These are phyloP conservation scores for Andrena fulva DNA, from an alignment of 2,888 invertebrate genomes.

Conservation along the genomic window DNA sequence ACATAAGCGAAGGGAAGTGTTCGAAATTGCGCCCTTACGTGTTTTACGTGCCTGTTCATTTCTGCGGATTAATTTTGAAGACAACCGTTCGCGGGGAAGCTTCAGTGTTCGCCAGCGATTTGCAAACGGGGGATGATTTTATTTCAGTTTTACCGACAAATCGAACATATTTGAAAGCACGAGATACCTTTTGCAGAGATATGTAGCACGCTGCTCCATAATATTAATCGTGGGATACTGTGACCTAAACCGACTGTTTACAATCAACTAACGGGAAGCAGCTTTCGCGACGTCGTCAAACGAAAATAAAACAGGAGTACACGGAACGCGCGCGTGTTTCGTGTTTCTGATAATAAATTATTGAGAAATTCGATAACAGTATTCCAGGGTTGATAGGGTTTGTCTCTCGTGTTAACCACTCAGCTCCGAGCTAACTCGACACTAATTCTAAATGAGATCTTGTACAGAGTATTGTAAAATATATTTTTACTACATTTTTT, in stretches of 20 bases:
- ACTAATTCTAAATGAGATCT: conserved; percentile 65
- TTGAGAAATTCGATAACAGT: conserved; percentile 30
- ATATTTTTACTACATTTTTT: conserved; percentile 79
- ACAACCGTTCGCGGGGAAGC: background rate
- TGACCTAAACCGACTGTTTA: background rate
- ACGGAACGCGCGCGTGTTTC: too few relatives aligned
- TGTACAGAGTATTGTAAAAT: conserved; percentile 83
- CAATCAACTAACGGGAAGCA: background rate
- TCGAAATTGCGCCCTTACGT: conserved; percentile 39
- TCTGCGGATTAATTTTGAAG: conserved; percentile 21
- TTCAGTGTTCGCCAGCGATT: background rate
- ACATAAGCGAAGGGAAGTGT: conserved; percentile 34
- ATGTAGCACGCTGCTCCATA: conserved; percentile 16
- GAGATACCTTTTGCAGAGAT: conserved; percentile 21
- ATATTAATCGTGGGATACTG: conserved; percentile 59
- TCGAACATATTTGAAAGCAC: background rate
- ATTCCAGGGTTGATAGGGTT: conserved; percentile 49
- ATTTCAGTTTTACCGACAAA: background rate
- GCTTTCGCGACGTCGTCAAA: background rate
- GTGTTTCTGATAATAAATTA: background rate
- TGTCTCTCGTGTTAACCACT: conserved; percentile 30
- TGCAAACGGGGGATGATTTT: conserved; percentile 7
- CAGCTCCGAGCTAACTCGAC: conserved; percentile 53
- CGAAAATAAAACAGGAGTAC: background rate
- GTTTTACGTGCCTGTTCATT: conserved; percentile 44